Percentiles rank a stretch among this genome's conserved stretches.
These are phyloP conservation scores for Parotocinclus haroldoi DNA, from an alignment of 2,797 vertebrate genomes.

Conservation along the genomic window DNA sequence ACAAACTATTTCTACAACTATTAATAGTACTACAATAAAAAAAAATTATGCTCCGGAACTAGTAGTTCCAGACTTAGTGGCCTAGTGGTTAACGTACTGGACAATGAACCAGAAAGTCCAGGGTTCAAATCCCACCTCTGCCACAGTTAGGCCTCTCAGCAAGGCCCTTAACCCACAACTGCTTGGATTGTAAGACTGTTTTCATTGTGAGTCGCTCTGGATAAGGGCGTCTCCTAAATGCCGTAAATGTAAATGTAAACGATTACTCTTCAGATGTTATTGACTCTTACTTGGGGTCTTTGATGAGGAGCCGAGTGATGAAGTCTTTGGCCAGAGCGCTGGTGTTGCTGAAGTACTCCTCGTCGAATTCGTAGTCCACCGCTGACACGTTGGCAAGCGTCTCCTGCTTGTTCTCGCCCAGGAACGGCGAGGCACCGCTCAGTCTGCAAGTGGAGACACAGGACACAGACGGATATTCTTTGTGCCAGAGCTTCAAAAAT, in stretches of 20 bases:
- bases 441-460: slow-evolving; percentile 66
- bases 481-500: neutral
- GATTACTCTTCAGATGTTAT: neutral
- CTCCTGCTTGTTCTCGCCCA: slow-evolving; percentile 97
- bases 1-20: neutral
- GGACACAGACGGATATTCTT: neutral
- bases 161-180: too few relatives aligned
- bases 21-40: neutral
- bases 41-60: too few relatives aligned
- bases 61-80: too few relatives aligned
- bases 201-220: too few relatives aligned
- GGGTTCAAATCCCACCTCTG: too few relatives aligned
- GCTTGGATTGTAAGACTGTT: too few relatives aligned
- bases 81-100: too few relatives aligned
- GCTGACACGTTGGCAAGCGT: slow-evolving; percentile 95
- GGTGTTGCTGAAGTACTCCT: slow-evolving; percentile 93
- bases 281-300: slow-evolving; percentile 90
- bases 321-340: slow-evolving; percentile 96
- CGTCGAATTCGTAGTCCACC: slow-evolving; percentile 93
- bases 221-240: too few relatives aligned
- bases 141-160: too few relatives aligned
- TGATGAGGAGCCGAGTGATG: slow-evolving; percentile 88
- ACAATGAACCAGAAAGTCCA: too few relatives aligned
- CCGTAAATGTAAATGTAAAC: too few relatives aligned
- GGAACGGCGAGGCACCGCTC: slow-evolving; percentile 94